Base-by-base conservation (phyloP, 2,797 vertebrate genomes). In the Etheostoma perlongum region DNA sequence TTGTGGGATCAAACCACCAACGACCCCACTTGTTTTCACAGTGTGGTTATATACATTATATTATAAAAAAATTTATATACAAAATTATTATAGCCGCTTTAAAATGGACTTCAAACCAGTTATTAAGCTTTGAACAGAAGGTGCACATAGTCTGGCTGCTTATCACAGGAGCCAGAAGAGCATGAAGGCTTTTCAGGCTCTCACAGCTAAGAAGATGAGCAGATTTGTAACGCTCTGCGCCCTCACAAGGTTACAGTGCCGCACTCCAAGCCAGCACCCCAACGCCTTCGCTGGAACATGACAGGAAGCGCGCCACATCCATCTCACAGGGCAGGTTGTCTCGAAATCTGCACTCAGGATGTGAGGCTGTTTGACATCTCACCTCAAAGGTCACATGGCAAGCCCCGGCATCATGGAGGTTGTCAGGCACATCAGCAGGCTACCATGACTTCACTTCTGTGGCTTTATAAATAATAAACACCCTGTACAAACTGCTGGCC, bases 201-300 rank as follows among this genome's bases (percentile, higher is more conserved):
- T 76, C 67, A 44, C 66, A 30, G 83, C 82, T 67, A n/a, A 84
- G 85, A 79, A 57, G 79, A 88, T 55, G 83, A 88, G 83, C 66
- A 74, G 60, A 80, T 85, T 76, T 83, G 86, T 78, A 78, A 86
- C 44, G 47, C 82, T 79, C 61, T 12, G 62, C 36, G 76, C 83
- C 87, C 80, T 88, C 84, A 55, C 90, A 89, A 92, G 91, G 91
- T 91, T 72, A 91, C 78, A 76, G 72, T 23, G 67, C 78, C 67
- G 73, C 81, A 67, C 71, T 81, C 77, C 71, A 55, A 53, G 84
- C 82, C 81, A 63, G 83, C 70, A 40, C 46, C 67, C 53, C 53
- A 16, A 23, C 18, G 67, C 76, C 72, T 79, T 54, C 59, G 4
- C 77, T 11, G 63, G 67, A 73, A 69, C 77, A 49, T 63, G 85